These are phyloP conservation scores for Loripinus fragilis DNA, from an alignment of 2,888 invertebrate genomes.

Conservation along the genomic window DNA sequence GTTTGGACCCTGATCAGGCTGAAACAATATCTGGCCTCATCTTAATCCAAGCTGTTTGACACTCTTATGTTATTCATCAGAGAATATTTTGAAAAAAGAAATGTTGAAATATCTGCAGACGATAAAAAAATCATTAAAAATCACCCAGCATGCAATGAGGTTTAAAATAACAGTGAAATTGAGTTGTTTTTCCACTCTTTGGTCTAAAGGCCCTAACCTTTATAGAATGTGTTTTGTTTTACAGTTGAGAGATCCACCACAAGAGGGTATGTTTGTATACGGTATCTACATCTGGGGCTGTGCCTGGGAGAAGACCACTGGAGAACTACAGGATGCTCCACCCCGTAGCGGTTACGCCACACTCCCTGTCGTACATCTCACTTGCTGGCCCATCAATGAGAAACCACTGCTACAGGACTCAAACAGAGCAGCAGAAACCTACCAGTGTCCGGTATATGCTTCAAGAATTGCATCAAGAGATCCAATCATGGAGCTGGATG, in stretches of 20 bases:
- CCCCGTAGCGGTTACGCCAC: slow-evolving; percentile 77
- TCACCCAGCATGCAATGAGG: too few relatives aligned
- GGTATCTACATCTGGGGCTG: slow-evolving; percentile 83
- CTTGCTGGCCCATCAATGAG: slow-evolving; percentile 79
- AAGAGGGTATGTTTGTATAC: slow-evolving; percentile 83
- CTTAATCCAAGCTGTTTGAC: too few relatives aligned
- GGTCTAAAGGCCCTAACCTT: too few relatives aligned
- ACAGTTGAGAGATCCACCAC: slow-evolving; percentile 83
- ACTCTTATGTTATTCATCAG: too few relatives aligned
- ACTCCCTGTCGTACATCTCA: slow-evolving; percentile 82
- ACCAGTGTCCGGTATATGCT: slow-evolving; percentile 82
- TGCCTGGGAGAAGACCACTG: slow-evolving; percentile 82
- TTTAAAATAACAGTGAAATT: too few relatives aligned
- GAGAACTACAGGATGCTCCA: slow-evolving; percentile 81
- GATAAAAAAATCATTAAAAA: too few relatives aligned
- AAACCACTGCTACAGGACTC: slow-evolving; percentile 78
- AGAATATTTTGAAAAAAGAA: too few relatives aligned
- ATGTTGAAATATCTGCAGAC: too few relatives aligned
- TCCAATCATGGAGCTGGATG: slow-evolving; percentile 81
- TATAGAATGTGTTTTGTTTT: slow-evolving; percentile 27
- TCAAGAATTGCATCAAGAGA: slow-evolving; percentile 75
- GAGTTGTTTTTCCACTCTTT: too few relatives aligned
- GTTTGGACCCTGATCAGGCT: too few relatives aligned
- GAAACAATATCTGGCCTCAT: too few relatives aligned
- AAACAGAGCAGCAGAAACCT: slow-evolving; percentile 76